These are phyloP conservation scores for Amphilophus citrinellus DNA, from an alignment of 2,113 vertebrate species.

Conservation along the genomic window DNA sequence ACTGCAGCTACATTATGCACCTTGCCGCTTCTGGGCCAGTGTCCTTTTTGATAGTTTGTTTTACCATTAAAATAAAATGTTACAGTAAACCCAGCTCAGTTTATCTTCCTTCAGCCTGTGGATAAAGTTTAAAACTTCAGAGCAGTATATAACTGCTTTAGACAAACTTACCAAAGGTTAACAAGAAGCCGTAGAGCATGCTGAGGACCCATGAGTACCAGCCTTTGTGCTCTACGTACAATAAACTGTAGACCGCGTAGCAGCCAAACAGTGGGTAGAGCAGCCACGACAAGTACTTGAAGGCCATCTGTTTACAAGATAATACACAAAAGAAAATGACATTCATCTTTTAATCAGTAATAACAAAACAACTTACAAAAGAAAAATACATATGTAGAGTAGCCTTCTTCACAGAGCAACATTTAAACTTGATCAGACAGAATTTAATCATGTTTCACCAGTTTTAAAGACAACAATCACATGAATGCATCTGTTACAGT, in stretches of 20 bases:
- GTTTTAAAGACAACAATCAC: background rate
- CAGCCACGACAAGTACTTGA: constrained; percentile 94
- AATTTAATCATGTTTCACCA: background rate
- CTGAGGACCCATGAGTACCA: constrained; percentile 97
- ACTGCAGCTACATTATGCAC: too few relatives aligned
- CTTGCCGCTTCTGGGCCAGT: too few relatives aligned
- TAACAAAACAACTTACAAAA: background rate
- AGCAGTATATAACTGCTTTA: background rate
- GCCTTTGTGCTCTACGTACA: constrained; percentile 97
- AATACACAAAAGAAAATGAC: background rate
- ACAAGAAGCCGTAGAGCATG: constrained; percentile 97
- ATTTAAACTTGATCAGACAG: background rate
- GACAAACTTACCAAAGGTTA: constrained; percentile 89
- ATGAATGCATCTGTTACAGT: background rate
- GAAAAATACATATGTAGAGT: background rate
- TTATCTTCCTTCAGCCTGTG: background rate
- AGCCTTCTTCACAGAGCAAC: background rate
- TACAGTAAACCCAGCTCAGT: background rate
- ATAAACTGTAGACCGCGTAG: constrained; percentile 92
- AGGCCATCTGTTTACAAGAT: constrained; percentile 88
- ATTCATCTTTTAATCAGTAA: background rate
- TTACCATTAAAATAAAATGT: too few relatives aligned
- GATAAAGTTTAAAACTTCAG: background rate
- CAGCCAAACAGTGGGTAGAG: constrained; percentile 94
- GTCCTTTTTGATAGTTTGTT: too few relatives aligned